Evolutionary conservation across 1,140 invertebrate genomes (phyloP), one percentile per base, ranked within the genome.

Genomic region (Delia radicum): DNA sequence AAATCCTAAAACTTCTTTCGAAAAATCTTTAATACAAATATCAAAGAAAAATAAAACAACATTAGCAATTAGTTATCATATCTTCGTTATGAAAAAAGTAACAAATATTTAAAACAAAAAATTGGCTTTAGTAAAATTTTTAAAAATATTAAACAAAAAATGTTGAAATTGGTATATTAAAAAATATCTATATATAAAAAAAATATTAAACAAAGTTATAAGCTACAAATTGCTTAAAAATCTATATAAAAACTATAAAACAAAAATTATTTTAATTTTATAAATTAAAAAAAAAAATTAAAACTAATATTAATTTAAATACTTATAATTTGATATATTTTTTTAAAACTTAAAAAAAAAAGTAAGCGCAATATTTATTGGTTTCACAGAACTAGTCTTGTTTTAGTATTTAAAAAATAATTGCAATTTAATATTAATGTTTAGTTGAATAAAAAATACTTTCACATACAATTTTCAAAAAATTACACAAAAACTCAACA

Each of bases 61-160:
- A n/a, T 69, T 69, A 69, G 65, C 65, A 69, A 69, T 69, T 69
- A 69, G 65, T 69, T 69, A 74, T 21, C 28, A 62, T 61, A 62
- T 61, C 28, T 61, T 29, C 48, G 62, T 29, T 62, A 21, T 74
- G 42, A 48, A 55, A 48, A 48, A 3, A 48, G 61, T 15, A 73
- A 37, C 63, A 2, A 42, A 33, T 24, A 29, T 8, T 15, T 28
- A 61, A 10, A 42, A 42, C 37, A 10, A 74, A 33, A 62, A 33
- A 74, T 61, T 61, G 48, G 48, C 48, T 74, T 74, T 61, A 74
- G 48, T 21, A 29, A 74, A 33, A 61, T 62, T 62, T 33, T 61
- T 28, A 61, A 74, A 48, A n/a, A 7, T 55, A 55, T 18, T 18
- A 21, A 27, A 73, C 4, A 73, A 73, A 29, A 42, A 18, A 73